A percentile compares a stretch with the other conserved stretches of the same genome.
These are phyloP conservation scores for Poeciliopsis gracilis DNA, from an alignment of 2,797 vertebrate genomes.

Conservation along the genomic window DNA sequence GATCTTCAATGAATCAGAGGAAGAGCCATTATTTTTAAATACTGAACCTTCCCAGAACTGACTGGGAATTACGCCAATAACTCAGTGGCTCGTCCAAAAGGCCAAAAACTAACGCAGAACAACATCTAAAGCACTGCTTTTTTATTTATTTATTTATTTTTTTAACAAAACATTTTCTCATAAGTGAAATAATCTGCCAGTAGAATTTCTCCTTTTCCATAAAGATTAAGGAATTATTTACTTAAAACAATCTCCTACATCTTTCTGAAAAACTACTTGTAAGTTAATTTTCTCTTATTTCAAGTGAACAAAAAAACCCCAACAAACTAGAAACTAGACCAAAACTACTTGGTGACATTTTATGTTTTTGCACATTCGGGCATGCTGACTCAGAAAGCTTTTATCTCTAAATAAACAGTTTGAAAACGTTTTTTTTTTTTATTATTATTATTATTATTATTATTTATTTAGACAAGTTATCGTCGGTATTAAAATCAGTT, in stretches of 20 bases:
- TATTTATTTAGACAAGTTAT: background rate
- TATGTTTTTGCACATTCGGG: too few relatives aligned
- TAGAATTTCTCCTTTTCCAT: too few relatives aligned
- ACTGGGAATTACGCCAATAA: background rate
- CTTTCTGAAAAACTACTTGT: too few relatives aligned
- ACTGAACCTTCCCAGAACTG: background rate
- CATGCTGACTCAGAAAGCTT: background rate
- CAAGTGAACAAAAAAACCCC: rapidly evolving
- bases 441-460: too few relatives aligned
- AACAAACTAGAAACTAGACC: too few relatives aligned
- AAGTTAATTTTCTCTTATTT: too few relatives aligned
- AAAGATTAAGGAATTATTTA: too few relatives aligned
- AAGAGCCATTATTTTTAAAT: background rate
- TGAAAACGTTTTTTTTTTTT: background rate
- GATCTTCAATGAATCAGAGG: background rate
- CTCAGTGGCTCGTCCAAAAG: background rate
- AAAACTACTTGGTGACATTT: too few relatives aligned
- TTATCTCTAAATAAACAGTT: background rate
- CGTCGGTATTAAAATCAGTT: background rate
- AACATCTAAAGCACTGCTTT: background rate
- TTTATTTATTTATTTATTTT: too few relatives aligned
- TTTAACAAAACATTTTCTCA: too few relatives aligned
- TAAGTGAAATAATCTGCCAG: too few relatives aligned
- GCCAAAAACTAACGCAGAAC: background rate
- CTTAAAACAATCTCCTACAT: too few relatives aligned